Evolutionary conservation across 1,140 invertebrate species (phyloP).

Genomic region (Bombus balteatus): DNA sequence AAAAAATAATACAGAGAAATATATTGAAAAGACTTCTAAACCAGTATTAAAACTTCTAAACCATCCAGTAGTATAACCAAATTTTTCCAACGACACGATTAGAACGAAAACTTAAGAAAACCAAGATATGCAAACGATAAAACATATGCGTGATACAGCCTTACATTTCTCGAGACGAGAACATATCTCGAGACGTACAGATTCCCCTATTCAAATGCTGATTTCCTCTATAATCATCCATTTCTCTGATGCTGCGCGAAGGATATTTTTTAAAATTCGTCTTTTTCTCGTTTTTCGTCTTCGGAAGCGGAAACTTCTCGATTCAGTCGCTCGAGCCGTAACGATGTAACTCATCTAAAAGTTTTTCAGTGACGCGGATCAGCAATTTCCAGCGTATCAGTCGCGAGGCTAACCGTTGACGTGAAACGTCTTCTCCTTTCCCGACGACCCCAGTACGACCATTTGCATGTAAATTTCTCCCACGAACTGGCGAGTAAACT

Average conservation of each 20-base stretch:
- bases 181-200: background rate
- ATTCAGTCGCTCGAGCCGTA: background rate
- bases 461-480: slow-evolving; percentile 32
- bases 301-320: too few species aligned
- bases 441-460: background rate
- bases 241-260: background rate
- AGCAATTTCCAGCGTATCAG: background rate
- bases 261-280: background rate
- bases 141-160: too few species aligned
- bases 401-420: background rate
- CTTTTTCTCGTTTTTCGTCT: background rate
- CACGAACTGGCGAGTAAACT: background rate
- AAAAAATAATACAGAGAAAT: too few species aligned
- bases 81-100: too few species aligned
- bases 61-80: too few species aligned
- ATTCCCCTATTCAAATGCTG: slow-evolving; percentile 5
- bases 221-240: slow-evolving; percentile 9
- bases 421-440: background rate
- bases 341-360: background rate
- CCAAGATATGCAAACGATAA: too few species aligned
- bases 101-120: too few species aligned
- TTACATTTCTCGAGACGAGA: background rate
- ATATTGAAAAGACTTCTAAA: too few species aligned
- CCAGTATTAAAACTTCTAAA: too few species aligned
- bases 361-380: background rate